These are phyloP conservation scores for Leptosomus discolor DNA, from an alignment of 2,113 vertebrate species.

Conservation along the genomic window DNA sequence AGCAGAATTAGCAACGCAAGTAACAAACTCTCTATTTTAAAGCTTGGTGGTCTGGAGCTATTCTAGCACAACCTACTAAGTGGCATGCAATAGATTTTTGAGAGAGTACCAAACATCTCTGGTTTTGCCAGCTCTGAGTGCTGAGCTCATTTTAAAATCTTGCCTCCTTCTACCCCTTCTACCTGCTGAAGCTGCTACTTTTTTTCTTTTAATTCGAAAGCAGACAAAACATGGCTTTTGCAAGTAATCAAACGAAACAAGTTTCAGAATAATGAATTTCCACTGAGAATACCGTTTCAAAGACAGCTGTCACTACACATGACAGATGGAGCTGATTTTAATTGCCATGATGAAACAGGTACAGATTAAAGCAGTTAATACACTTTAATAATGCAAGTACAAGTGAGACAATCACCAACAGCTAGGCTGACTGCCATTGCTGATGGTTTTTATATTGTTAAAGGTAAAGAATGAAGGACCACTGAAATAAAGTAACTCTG, in stretches of 20 bases:
- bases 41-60: neutral
- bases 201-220: neutral
- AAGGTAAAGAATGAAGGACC: neutral
- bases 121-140: neutral
- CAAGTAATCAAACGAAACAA: neutral
- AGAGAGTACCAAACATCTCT: neutral
- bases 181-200: neutral
- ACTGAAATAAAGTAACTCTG: neutral
- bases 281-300: constrained; percentile 1
- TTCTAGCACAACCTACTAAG: neutral
- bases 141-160: neutral
- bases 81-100: neutral
- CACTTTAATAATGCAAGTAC: neutral
- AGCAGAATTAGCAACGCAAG: neutral
- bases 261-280: neutral
- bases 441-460: neutral
- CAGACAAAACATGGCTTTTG: neutral
- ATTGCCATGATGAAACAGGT: constrained; percentile 2
- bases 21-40: neutral
- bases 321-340: neutral
- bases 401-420: neutral
- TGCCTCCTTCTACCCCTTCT: neutral
- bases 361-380: neutral
- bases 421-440: neutral
- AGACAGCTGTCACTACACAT: constrained; percentile 10